Base-by-base conservation (phyloP, 2,888 invertebrate genomes). In the Pterostichus niger region DNA sequence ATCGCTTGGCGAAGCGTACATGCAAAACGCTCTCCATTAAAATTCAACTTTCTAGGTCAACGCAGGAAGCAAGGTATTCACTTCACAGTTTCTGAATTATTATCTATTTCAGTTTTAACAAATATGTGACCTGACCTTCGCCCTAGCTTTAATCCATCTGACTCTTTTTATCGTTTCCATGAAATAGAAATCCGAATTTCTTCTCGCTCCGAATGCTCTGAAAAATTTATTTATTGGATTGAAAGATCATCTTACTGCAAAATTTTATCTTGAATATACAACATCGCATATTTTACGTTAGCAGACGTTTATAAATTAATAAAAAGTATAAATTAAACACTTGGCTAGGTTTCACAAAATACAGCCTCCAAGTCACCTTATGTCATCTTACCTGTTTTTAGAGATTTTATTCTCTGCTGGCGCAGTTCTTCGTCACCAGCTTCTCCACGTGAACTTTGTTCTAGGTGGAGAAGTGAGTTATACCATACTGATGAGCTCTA, bases 31-130 rank as follows among this genome's bases (percentile, higher is more conserved):
- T 75, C 40, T 40, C 35, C 56, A 77, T 77, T 77, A 77, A 77
- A 75, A 77, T 77, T 52, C 76, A 33, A 54, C 56, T 56, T 77
- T 77, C 33, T 77, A 77, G 76, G 76, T 56, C 76, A 77, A 33
- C n/a, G 31, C 76, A 54, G 56, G 46, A 24, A 49, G 75, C 31
- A 33, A 76, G 76, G 76, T 54, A 54, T 49, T 49, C 49, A 68
- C 49, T 68, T 31, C 15, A 61, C 61, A 61, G 59, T 59, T 78
- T 44, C 61, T 78, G 46, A 40, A 59, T n/a, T 78, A 78, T 44
- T 61, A 56, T 78, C 44, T 78, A 78, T 78, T 78, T 44, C 56
- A 59, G 17, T 78, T 78, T 59, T 77, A 77, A 77, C 78, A 78
- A 78, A 59, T 78, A 44, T 61, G 56, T 61, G 52, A 40, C 61